These are phyloP conservation scores for Orbicella faveolata DNA, from an alignment of 64 coral and sea anemone genomes.

Conservation along the genomic window DNA sequence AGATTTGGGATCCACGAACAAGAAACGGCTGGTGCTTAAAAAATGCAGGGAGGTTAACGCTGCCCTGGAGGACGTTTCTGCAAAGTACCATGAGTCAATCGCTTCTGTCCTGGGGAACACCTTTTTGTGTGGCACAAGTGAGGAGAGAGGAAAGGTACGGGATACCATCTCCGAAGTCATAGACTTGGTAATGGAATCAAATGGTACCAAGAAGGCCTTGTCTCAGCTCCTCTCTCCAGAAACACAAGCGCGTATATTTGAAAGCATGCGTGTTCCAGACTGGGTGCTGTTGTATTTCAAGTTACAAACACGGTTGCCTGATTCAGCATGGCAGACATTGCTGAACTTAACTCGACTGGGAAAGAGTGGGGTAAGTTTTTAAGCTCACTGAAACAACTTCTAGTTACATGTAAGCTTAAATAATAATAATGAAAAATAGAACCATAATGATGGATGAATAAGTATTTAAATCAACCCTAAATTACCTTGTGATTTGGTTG, in stretches of 20 bases:
- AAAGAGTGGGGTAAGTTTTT: conserved; percentile 28
- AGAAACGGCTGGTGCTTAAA: background rate
- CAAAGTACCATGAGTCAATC: background rate
- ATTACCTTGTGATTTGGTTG: too few relatives aligned
- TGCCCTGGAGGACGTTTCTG: background rate
- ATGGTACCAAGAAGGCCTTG: background rate
- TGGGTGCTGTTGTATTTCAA: conserved; percentile 36
- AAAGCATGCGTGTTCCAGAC: conserved; percentile 35
- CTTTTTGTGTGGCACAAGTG: background rate
- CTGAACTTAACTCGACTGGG: conserved; percentile 32
- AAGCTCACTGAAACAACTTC: background rate
- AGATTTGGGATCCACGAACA: background rate
- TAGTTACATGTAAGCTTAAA: background rate
- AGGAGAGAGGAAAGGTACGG: background rate
- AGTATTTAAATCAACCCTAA: too few relatives aligned
- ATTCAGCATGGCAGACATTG: conserved; percentile 27
- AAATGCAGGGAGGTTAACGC: background rate
- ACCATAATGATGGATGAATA: background rate
- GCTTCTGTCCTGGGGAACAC: background rate
- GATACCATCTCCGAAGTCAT: conserved; percentile 1
- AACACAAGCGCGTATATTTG: background rate
- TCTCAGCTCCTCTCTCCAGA: background rate
- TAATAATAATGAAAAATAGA: background rate
- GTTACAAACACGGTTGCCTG: conserved; percentile 1
- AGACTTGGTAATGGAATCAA: background rate